Percentiles rank a stretch among this genome's conserved stretches.
phyloP scores from a whole-genome alignment of 2,113 vertebrate species.

The Lasiurus borealis region DNA sequence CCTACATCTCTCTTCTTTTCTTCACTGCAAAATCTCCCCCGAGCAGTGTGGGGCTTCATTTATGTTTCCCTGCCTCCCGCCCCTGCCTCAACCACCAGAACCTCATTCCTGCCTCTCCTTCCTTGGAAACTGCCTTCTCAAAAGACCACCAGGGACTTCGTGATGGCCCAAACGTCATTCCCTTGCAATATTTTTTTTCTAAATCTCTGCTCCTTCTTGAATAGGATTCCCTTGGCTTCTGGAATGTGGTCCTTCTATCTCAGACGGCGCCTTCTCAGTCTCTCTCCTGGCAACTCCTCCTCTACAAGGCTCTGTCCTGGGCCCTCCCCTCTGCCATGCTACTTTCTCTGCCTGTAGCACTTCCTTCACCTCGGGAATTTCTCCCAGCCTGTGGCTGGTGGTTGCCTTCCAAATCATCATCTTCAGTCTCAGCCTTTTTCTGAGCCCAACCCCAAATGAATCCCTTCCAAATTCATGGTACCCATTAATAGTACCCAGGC shows the following conservation, averaged over 20 bases:
- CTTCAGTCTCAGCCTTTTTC: background rate
- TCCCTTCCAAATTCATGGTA: background rate
- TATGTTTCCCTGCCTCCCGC: background rate
- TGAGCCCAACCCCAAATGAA: background rate
- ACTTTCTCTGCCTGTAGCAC: background rate
- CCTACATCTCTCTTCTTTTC: background rate
- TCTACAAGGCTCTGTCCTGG: background rate
- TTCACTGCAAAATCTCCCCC: background rate
- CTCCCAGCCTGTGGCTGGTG: background rate
- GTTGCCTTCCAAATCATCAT: constrained; percentile 1
- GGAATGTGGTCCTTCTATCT: background rate
- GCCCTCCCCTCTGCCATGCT: background rate
- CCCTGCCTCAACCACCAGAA: background rate
- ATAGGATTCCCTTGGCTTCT: background rate
- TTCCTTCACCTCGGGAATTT: background rate
- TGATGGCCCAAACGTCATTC: background rate
- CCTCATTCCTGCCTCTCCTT: background rate
- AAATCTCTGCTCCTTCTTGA: background rate
- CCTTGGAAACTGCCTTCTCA: background rate
- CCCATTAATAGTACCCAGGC: background rate
- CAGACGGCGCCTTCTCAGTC: background rate
- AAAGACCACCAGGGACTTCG: background rate
- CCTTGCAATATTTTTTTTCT: background rate
- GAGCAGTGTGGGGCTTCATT: background rate
- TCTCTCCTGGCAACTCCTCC: background rate